phyloP scores from a whole-genome alignment of 1,140 invertebrate species.

The Drosophila pectinifera region DNA sequence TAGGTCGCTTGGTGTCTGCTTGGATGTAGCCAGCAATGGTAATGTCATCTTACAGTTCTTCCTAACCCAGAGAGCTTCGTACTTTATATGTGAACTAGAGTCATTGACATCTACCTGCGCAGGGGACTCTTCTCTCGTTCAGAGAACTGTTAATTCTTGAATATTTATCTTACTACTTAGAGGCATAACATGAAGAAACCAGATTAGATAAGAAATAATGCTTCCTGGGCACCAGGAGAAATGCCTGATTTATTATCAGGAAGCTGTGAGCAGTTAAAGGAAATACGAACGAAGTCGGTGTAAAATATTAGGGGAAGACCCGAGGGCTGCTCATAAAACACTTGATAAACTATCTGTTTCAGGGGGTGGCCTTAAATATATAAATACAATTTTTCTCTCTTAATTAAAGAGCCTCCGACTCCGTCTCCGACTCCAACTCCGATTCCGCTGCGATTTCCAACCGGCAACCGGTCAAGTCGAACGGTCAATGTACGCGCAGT shows the following conservation, averaged over 20 bases:
- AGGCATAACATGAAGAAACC: conserved; percentile 32
- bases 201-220: conserved; percentile 37
- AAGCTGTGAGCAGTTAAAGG: background rate
- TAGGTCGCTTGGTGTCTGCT: conserved; percentile 34
- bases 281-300: no score
- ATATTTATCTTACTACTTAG: conserved; percentile 27
- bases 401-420: conserved; percentile 18
- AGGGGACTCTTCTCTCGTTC: conserved; percentile 2
- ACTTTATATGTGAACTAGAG: conserved; percentile 37
- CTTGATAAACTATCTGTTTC: background rate
- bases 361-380: background rate
- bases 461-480: conserved; percentile 77
- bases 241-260: conserved; percentile 26
- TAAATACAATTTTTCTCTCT: conserved; percentile 9
- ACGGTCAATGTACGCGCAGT: conserved; percentile 76
- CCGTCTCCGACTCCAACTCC: background rate
- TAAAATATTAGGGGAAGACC: background rate
- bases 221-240: conserved; percentile 26
- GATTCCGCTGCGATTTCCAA: conserved; percentile 38
- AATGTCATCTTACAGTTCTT: conserved; percentile 34
- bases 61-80: conserved; percentile 13
- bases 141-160: conserved; percentile 26
- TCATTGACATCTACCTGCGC: conserved; percentile 37
- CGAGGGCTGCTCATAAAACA: background rate
- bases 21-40: conserved; percentile 16